Evolutionary conservation across 2,797 vertebrate genomes (phyloP).

Genomic region (Semotilus atromaculatus): DNA sequence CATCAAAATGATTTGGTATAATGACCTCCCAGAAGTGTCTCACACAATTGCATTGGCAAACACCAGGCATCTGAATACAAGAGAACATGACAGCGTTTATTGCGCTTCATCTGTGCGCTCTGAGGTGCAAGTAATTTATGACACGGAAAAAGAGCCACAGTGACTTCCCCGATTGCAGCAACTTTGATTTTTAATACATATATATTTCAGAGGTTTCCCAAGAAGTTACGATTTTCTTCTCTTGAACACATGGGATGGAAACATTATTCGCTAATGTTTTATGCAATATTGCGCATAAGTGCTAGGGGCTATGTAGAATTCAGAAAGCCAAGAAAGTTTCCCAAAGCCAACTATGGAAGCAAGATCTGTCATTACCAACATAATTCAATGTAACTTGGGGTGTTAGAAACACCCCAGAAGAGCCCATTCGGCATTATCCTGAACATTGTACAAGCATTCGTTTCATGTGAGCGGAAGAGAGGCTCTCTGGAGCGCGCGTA

Average conservation of each 20-base stretch:
- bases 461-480: neutral
- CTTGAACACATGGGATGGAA: neutral
- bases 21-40: neutral
- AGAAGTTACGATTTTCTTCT: neutral
- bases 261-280: neutral
- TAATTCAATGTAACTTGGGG: neutral
- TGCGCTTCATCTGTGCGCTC: too few relatives aligned
- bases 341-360: neutral
- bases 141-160: neutral
- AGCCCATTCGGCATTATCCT: neutral
- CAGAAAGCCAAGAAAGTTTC: neutral
- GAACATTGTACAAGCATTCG: neutral
- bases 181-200: neutral
- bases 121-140: neutral
- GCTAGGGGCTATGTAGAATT: neutral
- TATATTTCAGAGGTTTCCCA: neutral
- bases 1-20: neutral
- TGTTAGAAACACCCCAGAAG: neutral
- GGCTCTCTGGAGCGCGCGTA: neutral
- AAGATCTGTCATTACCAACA: neutral
- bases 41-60: neutral
- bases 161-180: neutral
- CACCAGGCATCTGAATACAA: neutral
- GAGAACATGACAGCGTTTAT: neutral
- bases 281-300: neutral